Conservation (phyloP, 2,797 vertebrate species). For the Coluber constrictor region DNA sequence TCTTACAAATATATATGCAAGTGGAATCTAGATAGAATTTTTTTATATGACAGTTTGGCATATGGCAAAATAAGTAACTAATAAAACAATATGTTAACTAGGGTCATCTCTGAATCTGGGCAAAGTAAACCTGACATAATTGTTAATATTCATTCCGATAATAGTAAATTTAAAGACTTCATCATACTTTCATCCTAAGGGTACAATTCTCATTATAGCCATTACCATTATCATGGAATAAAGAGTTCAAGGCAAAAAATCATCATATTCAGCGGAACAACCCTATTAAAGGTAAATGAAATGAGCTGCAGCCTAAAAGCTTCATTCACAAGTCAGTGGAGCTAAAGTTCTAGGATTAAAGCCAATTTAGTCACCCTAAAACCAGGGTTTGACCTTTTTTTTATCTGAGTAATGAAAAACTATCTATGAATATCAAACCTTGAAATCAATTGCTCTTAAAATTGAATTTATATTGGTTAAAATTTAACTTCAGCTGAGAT, state of each 20-base stretch:
- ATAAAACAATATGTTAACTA: background rate
- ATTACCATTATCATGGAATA: background rate
- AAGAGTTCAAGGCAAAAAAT: background rate
- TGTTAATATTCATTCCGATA: background rate
- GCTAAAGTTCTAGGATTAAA: background rate
- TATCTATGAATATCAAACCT: background rate
- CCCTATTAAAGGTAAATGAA: background rate
- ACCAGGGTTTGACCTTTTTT: background rate
- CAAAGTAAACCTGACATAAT: background rate
- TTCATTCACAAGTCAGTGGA: background rate
- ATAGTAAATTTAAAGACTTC: background rate
- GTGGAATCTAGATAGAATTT: conserved; percentile 20
- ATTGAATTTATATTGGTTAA: background rate
- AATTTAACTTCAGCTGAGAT: background rate
- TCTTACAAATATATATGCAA: conserved; percentile 27
- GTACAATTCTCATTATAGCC: background rate
- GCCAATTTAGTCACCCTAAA: background rate
- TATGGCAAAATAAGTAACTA: fast-evolving
- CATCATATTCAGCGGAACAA: background rate
- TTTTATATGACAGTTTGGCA: background rate
- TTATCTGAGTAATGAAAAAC: background rate
- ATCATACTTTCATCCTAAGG: background rate
- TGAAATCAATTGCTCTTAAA: background rate
- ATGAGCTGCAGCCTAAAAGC: background rate
- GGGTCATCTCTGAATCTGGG: conserved; percentile 21